A percentile compares a stretch with the other conserved stretches of the same genome.
These are phyloP conservation scores for Aphidius gifuensis DNA, from an alignment of 1,140 invertebrate genomes.

Conservation along the genomic window DNA sequence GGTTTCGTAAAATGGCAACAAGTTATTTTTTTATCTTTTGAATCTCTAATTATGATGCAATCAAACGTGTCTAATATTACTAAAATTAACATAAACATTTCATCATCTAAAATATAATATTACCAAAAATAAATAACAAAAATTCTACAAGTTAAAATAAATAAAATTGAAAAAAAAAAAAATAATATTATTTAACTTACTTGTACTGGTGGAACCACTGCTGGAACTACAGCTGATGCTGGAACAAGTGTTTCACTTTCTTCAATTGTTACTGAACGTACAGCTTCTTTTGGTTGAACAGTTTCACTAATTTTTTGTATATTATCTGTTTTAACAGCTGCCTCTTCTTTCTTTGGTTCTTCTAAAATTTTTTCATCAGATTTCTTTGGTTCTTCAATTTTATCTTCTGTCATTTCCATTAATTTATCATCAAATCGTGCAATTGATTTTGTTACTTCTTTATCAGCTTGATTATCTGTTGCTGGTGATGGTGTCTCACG, in stretches of 20 bases:
- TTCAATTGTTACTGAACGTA: not conserved
- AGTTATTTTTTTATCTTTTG: too few relatives aligned
- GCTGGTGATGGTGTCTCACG: conserved; percentile 4
- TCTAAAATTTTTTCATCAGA: conserved; percentile 20
- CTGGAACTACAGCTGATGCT: not conserved
- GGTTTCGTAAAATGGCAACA: too few relatives aligned
- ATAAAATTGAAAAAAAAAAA: not conserved
- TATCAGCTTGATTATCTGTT: conserved; percentile 11
- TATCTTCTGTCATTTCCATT: not conserved
- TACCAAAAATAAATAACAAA: not conserved
- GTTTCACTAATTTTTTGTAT: not conserved
- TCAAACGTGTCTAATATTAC: not conserved
- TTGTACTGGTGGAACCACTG: not conserved
- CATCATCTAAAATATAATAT: not conserved
- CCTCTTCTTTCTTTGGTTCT: conserved; percentile 14
- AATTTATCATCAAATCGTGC: conserved; percentile 13
- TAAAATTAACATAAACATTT: not conserved
- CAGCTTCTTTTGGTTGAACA: not conserved
- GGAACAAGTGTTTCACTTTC: not conserved
- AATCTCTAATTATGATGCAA: not conserved
- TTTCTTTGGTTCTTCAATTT: conserved; percentile 19
- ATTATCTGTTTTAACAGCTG: conserved; percentile 19
- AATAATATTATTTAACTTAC: too few relatives aligned
- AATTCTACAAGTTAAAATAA: not conserved
- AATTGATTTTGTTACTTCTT: conserved; percentile 13